These are phyloP conservation scores for Echiichthys vipera DNA, from an alignment of 2,797 vertebrate genomes.

Conservation along the genomic window DNA sequence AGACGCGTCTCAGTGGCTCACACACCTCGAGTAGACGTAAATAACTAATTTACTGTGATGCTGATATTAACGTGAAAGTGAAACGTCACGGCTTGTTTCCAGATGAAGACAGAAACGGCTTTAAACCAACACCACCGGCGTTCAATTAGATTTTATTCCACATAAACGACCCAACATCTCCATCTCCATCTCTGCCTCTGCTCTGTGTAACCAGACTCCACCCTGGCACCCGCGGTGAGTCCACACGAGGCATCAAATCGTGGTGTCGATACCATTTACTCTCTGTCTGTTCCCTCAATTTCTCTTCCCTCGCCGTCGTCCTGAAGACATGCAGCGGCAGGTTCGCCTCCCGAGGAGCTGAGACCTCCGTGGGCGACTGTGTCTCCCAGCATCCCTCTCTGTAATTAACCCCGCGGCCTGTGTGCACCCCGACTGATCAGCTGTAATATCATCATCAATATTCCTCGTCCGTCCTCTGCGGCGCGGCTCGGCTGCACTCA, in stretches of 20 bases:
- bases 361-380: constrained; percentile 35
- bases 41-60: too few species aligned
- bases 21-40: too few species aligned
- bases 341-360: constrained; percentile 46
- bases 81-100: too few species aligned
- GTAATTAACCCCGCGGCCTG: constrained; percentile 64
- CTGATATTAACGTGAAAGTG: too few species aligned
- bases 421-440: constrained; percentile 53
- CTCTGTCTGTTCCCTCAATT: constrained; percentile 28
- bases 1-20: too few species aligned
- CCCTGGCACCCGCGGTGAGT: constrained; percentile 2
- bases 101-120: not conserved
- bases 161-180: too few species aligned
- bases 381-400: constrained; percentile 67
- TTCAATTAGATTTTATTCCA: not conserved
- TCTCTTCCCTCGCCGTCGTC: constrained; percentile 43
- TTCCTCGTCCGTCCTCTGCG: constrained; percentile 49
- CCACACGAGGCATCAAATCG: constrained; percentile 18
- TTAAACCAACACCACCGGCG: not conserved
- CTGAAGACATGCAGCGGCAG: constrained; percentile 37
- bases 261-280: constrained; percentile 35
- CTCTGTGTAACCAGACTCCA: too few species aligned
- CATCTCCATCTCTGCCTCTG: too few species aligned
- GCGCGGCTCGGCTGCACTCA: constrained; percentile 39
- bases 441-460: constrained; percentile 72